These are phyloP conservation scores for Ailuropoda melanoleuca DNA, from an alignment of 2,113 vertebrate species.

Conservation along the genomic window DNA sequence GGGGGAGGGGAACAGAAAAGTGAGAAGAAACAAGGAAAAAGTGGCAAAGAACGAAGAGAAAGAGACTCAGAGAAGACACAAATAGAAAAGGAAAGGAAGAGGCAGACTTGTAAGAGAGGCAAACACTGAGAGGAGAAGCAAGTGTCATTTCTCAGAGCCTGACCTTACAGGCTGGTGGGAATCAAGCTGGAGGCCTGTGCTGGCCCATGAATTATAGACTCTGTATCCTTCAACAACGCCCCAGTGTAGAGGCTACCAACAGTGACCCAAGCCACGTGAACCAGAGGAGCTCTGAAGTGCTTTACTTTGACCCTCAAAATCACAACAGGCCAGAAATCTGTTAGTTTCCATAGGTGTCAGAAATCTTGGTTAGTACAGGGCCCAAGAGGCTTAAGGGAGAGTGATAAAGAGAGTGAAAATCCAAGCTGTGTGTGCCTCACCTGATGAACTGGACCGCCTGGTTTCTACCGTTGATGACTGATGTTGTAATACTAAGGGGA, in stretches of 20 bases:
- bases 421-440: slow-evolving; percentile 78
- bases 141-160: neutral
- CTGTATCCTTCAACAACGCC: neutral
- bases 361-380: neutral
- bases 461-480: slow-evolving; percentile 82
- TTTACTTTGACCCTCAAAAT: neutral
- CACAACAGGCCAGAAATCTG: neutral
- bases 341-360: neutral
- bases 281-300: neutral
- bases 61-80: neutral
- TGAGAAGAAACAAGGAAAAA: neutral
- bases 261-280: neutral
- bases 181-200: neutral
- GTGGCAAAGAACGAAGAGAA: neutral
- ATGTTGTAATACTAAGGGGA: slow-evolving; percentile 79
- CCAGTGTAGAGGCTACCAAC: neutral
- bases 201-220: neutral
- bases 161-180: neutral
- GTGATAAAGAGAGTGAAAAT: neutral
- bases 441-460: slow-evolving; percentile 92
- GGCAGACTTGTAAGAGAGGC: neutral
- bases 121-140: neutral
- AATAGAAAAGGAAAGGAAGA: neutral
- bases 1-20: neutral
- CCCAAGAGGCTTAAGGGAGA: neutral